Base-by-base conservation (phyloP, 2,888 invertebrate genomes). In the Athetis lepigone region DNA sequence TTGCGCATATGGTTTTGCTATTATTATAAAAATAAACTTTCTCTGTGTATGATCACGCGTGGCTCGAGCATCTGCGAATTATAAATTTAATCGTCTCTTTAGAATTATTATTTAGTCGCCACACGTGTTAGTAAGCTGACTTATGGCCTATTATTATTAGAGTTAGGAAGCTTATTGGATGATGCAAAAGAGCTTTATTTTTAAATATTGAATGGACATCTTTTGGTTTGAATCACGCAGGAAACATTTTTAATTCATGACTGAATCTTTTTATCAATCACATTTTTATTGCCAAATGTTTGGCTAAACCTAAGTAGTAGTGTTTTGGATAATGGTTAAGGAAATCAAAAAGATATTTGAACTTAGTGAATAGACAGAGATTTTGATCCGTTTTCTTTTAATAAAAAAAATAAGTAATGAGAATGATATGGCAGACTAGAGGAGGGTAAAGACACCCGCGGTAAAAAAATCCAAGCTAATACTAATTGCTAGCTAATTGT, bases 11-110 rank as follows among this genome's bases (percentile, higher is more conserved):
- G 93, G 91, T 84, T 90, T 90, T 82, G 94, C 94, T 95, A 94
- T 93, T 94, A 94, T 94, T 94, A 92, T 91, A 94, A 93, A 94
- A 94, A 94, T 95, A 95, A 95, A 94, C 95, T 95, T 95, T 95
- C 95, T 91, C 91, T 89, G 83, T 85, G 85, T 85, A 85, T 78
- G 89, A 88, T 90, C 90, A 90, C 91, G 92, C 90, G 92, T 90
- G 91, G 92, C 89, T 79, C 62, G 77, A 77, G 90, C 94, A 94
- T 94, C 94, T 95, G 95, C 91, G 89, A 90, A 94, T 90, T 93
- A 92, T 93, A 91, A 92, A 90, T 87, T 84, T 91, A 90, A 92
- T 90, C 82, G 86, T 85, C 86, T 88, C 87, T 87, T 90, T 90
- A 88, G 84, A 85, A 84, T 87, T 90, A 88, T 89, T 90, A 89